Evolutionary conservation across 2,113 vertebrate genomes (phyloP).

Genomic region (Myotis lucifugus): DNA sequence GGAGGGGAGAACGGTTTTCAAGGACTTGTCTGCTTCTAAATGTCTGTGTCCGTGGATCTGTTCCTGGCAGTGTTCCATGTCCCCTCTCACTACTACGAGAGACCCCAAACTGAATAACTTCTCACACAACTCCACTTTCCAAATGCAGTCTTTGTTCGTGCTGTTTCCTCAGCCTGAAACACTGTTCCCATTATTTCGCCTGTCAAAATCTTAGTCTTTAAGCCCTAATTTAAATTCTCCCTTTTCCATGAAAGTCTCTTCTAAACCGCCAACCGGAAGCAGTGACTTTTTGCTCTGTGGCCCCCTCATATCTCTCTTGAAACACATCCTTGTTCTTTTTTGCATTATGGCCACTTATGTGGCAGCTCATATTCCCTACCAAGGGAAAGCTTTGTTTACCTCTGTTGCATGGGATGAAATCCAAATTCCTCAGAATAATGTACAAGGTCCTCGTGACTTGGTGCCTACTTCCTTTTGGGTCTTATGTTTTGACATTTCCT

Average conservation of each 20-base stretch:
- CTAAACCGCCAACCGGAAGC: background rate
- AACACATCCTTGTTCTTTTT: background rate
- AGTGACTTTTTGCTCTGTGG: background rate
- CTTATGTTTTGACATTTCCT: background rate
- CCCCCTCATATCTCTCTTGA: background rate
- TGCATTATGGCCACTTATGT: background rate
- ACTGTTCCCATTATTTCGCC: background rate
- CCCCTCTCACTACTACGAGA: background rate
- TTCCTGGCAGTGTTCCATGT: background rate
- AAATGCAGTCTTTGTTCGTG: slow-evolving; percentile 1
- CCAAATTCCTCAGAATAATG: background rate
- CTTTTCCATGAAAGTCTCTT: background rate
- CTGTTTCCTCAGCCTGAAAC: slow-evolving; percentile 1
- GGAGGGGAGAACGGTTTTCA: background rate
- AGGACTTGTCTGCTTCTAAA: background rate
- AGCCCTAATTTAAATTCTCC: slow-evolving; percentile 16
- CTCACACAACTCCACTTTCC: slow-evolving; percentile 44
- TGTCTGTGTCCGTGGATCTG: background rate
- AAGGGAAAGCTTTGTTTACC: background rate
- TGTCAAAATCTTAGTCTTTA: slow-evolving; percentile 17
- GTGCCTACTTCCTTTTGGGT: background rate
- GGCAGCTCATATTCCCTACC: background rate
- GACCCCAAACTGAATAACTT: slow-evolving; percentile 31
- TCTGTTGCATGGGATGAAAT: background rate
- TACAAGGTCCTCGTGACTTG: background rate